Base-by-base conservation (phyloP, 2,113 vertebrate species). In the Antigone vipio region DNA sequence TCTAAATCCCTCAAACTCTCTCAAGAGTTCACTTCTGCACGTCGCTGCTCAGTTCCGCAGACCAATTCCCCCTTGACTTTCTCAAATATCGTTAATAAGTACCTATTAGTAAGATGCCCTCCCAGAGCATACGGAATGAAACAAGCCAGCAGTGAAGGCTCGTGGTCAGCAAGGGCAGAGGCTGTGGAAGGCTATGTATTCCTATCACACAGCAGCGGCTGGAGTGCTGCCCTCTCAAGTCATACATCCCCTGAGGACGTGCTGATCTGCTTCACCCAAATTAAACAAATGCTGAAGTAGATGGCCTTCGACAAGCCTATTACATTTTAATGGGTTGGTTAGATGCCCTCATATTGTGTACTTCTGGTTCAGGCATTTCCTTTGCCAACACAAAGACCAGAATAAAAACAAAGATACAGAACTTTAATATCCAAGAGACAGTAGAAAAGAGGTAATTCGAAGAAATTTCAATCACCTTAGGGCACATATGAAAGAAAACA, bases 241-340 rank as follows among this genome's bases (percentile, higher is more conserved):
- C 80, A 58, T 1, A 2, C 35, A 3, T 59, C 56, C 93, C 92
- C 47, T 1, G 14, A 47, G 92, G 76, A 68, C 0, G 15, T 0
- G 49, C 73, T 56, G 58, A 84, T 85, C 76, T 69, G 22, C 91
- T 52, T 85, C 92, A 87, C 66, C 62, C 21, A 18, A 64, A 82
- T 95, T 85, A 82, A 79, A 89, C 7, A 40, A 64, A 50, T 22
- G 62, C 53, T 85, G 64, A 53, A 89, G 66, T 3, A 66, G 73
- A 91, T 63, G 50, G 80, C 66, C 80, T 85, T 66, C 16, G 32
- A 96, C 77, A 92, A 94, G 84, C 69, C 92, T 42, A 55, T 79
- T 89, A 62, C 73, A 73, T 91, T 91, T 93, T 91, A 97, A 92
- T 50, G 55, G 73, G 50, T 49, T 20, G 5, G 68, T 82, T 34